Evolutionary conservation across 2,113 vertebrate species (phyloP).

Genomic region (Mionectes macconnelli): DNA sequence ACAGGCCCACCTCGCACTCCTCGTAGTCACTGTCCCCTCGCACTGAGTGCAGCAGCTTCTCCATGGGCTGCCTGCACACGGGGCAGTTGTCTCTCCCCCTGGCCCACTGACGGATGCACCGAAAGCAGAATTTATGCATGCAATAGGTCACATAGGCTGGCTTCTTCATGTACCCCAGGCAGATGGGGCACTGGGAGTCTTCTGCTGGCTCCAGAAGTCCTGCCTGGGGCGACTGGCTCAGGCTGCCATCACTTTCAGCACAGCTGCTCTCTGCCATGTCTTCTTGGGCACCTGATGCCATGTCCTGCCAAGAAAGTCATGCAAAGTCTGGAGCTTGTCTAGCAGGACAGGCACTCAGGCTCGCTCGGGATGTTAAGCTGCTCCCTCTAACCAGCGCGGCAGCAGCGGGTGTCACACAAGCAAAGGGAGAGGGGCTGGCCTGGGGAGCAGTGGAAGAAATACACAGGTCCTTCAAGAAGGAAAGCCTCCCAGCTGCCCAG

Average conservation of each 20-base stretch:
- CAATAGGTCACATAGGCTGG: neutral
- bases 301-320: neutral
- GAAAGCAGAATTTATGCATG: neutral
- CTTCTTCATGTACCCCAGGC: neutral
- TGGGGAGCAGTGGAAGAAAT: neutral
- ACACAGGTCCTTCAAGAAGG: neutral
- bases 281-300: neutral
- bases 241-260: accelerated
- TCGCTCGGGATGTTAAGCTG: neutral
- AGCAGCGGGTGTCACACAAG: neutral
- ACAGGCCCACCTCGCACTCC: accelerated
- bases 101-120: neutral
- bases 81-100: neutral
- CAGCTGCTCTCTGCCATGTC: neutral
- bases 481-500: neutral
- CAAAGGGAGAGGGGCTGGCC: neutral
- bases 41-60: neutral
- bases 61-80: neutral
- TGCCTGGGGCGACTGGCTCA: accelerated
- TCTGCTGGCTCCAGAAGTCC: neutral
- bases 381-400: accelerated
- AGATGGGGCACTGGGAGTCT: neutral
- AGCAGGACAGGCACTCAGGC: neutral
- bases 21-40: neutral
- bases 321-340: neutral